Base-by-base conservation (phyloP, 1,140 invertebrate species). In the Chironomus tepperi region DNA sequence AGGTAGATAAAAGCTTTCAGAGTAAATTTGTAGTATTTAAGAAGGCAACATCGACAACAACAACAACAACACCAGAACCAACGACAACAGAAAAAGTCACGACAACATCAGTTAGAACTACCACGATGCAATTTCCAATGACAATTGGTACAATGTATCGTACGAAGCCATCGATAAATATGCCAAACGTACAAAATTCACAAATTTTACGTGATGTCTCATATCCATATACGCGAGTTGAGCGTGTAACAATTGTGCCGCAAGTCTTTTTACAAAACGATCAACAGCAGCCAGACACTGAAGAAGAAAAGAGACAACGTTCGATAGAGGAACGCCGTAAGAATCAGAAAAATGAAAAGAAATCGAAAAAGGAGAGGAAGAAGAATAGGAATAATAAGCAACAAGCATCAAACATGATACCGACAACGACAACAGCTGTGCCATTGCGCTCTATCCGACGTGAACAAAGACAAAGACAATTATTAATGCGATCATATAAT, bases 21-120 rank as follows among this genome's bases (percentile, higher is more conserved):
- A 81, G 80, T 0, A 82, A 82, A 76, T 82, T 82, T 75, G 81
- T 82, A 7, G 81, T 81, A 34, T 82, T 82, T 21, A 70, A 70
- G 18, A 70, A 70, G 78, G 21, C 78, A 82, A 65, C 34, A 21
- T 24, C 7, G 3, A 43, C 9, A 7, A 7, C 3, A 7, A n/a
- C 65, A 72, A 47, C 72, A n/a, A 57, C 42, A 15, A 19, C 18
- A 7, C 15, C 42, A 7, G 18, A 79, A 78, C 72, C 24, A 2
- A 0, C 43, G 3, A 43, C 73, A 19, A 73, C 65, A 3, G 76
- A 76, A 0, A 19, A 47, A 10, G 65, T 75, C 10, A 79, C 75
- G 24, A 74, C 74, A 1, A 78, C 78, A 72, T 78, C 80, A 8
- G n/a, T 18, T 9, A 18, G n/a, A 9, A 73, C 34, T 16, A 42